Conservation (phyloP, 1,140 invertebrate genomes). For the Anadara kagoshimensis region DNA sequence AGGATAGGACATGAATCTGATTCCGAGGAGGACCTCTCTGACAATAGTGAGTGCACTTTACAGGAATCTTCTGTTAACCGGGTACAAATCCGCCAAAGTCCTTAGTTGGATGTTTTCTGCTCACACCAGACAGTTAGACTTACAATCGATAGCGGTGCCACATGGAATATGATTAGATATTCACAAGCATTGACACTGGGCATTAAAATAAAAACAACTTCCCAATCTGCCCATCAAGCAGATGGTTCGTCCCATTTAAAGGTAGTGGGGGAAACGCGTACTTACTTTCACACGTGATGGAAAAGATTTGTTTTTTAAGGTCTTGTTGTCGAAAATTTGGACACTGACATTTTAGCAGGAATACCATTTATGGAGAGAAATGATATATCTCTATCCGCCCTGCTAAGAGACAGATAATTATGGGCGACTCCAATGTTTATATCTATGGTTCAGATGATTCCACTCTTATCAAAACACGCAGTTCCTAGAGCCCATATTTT, state of each 20-base stretch:
- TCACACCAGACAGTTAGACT: slow-evolving; percentile 5
- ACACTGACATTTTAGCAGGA: slow-evolving; percentile 25
- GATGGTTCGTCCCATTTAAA: slow-evolving; percentile 27
- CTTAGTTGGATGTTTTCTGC: slow-evolving; percentile 8
- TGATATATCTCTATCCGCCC: too few relatives aligned
- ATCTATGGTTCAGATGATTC: background rate
- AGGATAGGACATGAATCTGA: background rate
- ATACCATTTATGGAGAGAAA: slow-evolving; percentile 18
- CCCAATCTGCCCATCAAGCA: slow-evolving; percentile 32
- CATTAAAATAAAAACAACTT: slow-evolving; percentile 12
- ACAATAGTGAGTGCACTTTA: background rate
- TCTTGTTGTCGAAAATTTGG: slow-evolving; percentile 29
- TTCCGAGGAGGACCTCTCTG: background rate
- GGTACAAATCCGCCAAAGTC: slow-evolving; percentile 24
- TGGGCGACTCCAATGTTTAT: background rate
- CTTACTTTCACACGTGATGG: background rate
- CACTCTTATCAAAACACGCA: too few relatives aligned
- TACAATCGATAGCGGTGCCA: slow-evolving; percentile 19
- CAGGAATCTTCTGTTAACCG: background rate
- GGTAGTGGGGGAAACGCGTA: slow-evolving; percentile 24
- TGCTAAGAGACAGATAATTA: slow-evolving; percentile 14
- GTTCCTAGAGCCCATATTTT: too few relatives aligned
- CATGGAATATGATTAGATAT: slow-evolving; percentile 14
- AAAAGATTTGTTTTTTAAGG: slow-evolving; percentile 15
- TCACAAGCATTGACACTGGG: background rate